phyloP scores from a whole-genome alignment of 2,797 vertebrate genomes.

The Mormyrus hasselquistii region DNA sequence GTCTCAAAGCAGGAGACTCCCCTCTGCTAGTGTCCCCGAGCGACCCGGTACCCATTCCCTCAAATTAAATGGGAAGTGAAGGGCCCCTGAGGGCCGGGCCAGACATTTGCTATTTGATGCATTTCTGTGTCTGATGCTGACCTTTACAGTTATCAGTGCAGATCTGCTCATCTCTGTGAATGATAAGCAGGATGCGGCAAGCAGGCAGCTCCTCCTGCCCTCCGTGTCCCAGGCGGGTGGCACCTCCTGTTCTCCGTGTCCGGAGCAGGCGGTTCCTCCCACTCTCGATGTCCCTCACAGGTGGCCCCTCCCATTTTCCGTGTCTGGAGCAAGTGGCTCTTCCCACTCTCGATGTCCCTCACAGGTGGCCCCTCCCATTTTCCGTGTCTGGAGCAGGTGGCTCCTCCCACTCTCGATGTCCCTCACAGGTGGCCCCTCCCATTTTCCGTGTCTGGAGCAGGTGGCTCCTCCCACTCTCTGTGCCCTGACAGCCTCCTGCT shows the following conservation, averaged over 20 bases:
- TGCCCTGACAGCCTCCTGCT: too few species aligned
- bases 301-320: too few species aligned
- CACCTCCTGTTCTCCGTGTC: neutral
- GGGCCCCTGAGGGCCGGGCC: neutral
- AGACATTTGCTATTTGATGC: neutral
- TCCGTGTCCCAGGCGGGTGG: neutral
- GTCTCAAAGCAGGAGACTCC: neutral
- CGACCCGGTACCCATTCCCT: too few species aligned
- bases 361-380: neutral
- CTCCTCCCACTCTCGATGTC: neutral
- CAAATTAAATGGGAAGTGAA: neutral
- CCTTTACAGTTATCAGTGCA: conserved; percentile 2
- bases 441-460: too few species aligned
- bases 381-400: neutral
- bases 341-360: too few species aligned
- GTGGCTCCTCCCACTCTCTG: neutral
- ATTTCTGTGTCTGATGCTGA: conserved; percentile 1
- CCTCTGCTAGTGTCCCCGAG: neutral
- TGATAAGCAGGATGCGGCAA: neutral
- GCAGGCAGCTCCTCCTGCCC: neutral
- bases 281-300: neutral
- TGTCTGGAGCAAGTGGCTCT: neutral
- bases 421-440: too few species aligned
- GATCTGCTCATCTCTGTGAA: neutral
- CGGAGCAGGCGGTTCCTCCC: neutral